These are phyloP conservation scores for Antrozous pallidus DNA, from an alignment of 2,797 vertebrate species.

Conservation along the genomic window DNA sequence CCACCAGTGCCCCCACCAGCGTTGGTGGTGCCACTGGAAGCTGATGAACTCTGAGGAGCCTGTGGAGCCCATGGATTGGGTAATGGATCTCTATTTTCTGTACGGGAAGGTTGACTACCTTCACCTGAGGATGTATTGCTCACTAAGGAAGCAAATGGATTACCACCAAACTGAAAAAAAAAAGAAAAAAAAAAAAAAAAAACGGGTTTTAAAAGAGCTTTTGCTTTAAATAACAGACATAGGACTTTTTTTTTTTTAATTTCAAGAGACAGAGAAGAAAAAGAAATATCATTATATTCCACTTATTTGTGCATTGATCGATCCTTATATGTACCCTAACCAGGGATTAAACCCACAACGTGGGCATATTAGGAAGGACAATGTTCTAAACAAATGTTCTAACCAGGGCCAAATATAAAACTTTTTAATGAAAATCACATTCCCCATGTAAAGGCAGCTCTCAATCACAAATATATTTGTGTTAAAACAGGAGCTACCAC, in stretches of 20 bases:
- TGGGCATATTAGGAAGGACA: not conserved
- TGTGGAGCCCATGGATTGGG: conserved; percentile 88
- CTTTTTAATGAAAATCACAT: not conserved
- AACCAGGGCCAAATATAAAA: not conserved
- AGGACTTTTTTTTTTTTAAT: not conserved
- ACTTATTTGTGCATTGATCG: not conserved
- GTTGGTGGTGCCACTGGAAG: conserved; percentile 60
- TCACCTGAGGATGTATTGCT: conserved; percentile 82
- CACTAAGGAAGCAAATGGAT: conserved; percentile 88
- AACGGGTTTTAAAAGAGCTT: not conserved
- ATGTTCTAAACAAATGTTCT: not conserved
- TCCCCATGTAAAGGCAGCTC: not conserved
- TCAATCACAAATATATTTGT: not conserved
- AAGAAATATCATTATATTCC: not conserved
- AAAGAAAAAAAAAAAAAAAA: conserved; percentile 39
- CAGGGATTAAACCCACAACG: not conserved
- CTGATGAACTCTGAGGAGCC: conserved; percentile 76
- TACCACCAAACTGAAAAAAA: conserved; percentile 86
- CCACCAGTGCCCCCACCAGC: conserved; percentile 61
- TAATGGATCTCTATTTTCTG: conserved; percentile 87
- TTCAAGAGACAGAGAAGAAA: not conserved
- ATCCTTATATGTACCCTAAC: not conserved
- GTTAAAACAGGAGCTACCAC: not conserved
- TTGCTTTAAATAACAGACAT: not conserved
- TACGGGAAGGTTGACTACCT: conserved; percentile 85